Evolutionary conservation across 2,113 vertebrate species (phyloP), one percentile per base, ranked within the genome.

Genomic region (Puntigrus tetrazona): DNA sequence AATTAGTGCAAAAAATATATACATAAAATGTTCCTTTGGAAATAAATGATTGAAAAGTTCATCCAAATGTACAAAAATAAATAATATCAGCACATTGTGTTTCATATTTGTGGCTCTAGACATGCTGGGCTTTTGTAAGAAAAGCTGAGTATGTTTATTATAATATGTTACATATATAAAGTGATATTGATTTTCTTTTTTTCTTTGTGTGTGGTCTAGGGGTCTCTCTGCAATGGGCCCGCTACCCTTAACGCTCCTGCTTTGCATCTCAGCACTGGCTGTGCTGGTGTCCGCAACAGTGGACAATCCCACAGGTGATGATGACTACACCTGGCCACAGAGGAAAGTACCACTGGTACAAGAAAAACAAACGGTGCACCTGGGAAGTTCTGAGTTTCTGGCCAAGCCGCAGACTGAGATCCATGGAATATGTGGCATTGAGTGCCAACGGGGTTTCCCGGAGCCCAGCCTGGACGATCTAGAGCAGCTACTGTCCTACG

Each of bases 401-500:
- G 96, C 96, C 20, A 92, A 93, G 27, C 59, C 93, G 22, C 91
- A 92, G 76, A 38, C 82, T 3, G 92, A 95, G 91, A 86, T 94
- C 67, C 94, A 89, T 3, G 92, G 93, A 0, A 94, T 90, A 18
- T 99, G 98, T 84, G 97, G 97, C 78, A 98, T 99, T 4, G 96
- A 97, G 86, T 98, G 97, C 86, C 97, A 97, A 92, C 94, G 91
- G 22, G 92, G 81, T 22, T 87, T 96, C 13, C 96, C 97, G 0
- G 78, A 88, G 9, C 95, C 96, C 36, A 96, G 93, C 50, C 87
- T 96, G 70, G 88, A 93, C 4, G 96, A 96, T 75, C 87, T 98
- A 89, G 97, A 98, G 91, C 89, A 96, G 36, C 89, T 95, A 78
- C 94, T 99, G 8, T 97, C 97, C 31, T 99, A 96, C 0, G 97